Percentiles rank a stretch among this genome's conserved stretches.
Conservation (phyloP, 2,888 invertebrate species). For the Oscheius onirici region DNA sequence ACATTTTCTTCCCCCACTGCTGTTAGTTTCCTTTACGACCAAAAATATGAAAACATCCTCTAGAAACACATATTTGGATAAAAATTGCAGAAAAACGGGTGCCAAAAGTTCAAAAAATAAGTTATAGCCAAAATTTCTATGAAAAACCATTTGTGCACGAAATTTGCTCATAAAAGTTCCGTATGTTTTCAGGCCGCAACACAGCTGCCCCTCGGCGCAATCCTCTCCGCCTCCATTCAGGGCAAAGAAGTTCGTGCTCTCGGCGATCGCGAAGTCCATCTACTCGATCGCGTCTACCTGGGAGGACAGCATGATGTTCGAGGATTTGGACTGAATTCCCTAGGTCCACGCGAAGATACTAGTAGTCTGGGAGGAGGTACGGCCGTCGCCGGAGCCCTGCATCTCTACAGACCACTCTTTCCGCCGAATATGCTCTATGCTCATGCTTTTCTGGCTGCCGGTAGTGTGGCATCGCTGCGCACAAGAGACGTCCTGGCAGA, state of each 20-base stretch:
- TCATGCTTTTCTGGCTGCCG: conserved; percentile 85
- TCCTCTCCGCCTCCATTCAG: conserved; percentile 60
- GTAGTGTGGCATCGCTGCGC: conserved; percentile 60
- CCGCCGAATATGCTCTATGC: conserved; percentile 81
- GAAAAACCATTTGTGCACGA: too few species aligned
- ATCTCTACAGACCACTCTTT: conserved; percentile 85
- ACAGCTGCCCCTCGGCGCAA: conserved; percentile 76
- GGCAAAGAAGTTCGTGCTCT: conserved; percentile 45
- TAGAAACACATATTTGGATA: too few species aligned
- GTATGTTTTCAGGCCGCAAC: conserved; percentile 80
- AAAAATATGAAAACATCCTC: too few species aligned
- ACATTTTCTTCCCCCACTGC: too few species aligned
- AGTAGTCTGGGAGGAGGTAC: conserved; percentile 76
- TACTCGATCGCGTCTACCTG: conserved; percentile 80
- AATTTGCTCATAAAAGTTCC: too few species aligned
- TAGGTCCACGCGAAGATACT: conserved; percentile 81
- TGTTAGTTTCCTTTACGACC: too few species aligned
- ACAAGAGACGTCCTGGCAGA: conserved; percentile 56
- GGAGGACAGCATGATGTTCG: conserved; percentile 89
- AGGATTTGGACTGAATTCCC: conserved; percentile 81
- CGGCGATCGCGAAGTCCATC: conserved; percentile 60
- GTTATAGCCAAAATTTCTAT: too few species aligned
- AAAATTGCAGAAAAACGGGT: too few species aligned
- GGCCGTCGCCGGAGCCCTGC: conserved; percentile 87
- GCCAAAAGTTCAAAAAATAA: too few species aligned